Evolutionary conservation across 2,888 invertebrate species (phyloP), one percentile per base, ranked within the genome.

Genomic region (Hirtodrosophila trivittata): DNA sequence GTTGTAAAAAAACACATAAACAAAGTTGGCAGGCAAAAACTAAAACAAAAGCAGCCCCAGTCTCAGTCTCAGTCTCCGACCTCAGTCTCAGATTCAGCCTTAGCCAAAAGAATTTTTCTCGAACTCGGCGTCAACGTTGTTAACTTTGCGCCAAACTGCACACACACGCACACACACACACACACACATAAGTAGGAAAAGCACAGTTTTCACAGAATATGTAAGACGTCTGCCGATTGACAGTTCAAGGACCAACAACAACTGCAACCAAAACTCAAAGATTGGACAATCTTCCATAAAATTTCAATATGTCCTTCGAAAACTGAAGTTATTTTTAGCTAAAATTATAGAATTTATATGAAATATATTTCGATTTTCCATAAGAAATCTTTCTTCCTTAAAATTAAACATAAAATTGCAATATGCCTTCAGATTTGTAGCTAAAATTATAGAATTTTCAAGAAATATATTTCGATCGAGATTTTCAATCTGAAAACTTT

Each of bases 1-100:
- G 77, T 71, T 63, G 74, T 66, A 77, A 73, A 76, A 73, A 78
- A 73, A 65, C 52, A 65, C 57, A 74, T 63, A 65, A 71, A 71
- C 63, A 76, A 69, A 59, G 54, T 64, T 60, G 66, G 50, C 57
- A 60, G 58, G 39, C 42, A 37, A 57, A 50, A 77, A 74, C 75
- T 62, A 74, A 75, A 78, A 78, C 75, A 70, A 75, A 69, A 82
- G 65, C 54, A 47, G 51, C 56, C 47, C 52, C 60, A 73, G 64
- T 25, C 55, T 38, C 6, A 37, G 41, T 12, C 46, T 46, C 46
- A 41, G 25, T n/a, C 28, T 18, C 52, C 57, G 68, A 55, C 62
- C 43, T 45, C 45, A 56, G 72, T 67, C 47, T 39, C 45, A 63
- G 54, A 14, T 51, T 30, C 41, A 41, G 12, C 25, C 42, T 37